Percentiles rank a stretch among this genome's conserved stretches.
These are phyloP conservation scores for Leuciscus idus DNA, from an alignment of 2,113 vertebrate genomes.

Conservation along the genomic window DNA sequence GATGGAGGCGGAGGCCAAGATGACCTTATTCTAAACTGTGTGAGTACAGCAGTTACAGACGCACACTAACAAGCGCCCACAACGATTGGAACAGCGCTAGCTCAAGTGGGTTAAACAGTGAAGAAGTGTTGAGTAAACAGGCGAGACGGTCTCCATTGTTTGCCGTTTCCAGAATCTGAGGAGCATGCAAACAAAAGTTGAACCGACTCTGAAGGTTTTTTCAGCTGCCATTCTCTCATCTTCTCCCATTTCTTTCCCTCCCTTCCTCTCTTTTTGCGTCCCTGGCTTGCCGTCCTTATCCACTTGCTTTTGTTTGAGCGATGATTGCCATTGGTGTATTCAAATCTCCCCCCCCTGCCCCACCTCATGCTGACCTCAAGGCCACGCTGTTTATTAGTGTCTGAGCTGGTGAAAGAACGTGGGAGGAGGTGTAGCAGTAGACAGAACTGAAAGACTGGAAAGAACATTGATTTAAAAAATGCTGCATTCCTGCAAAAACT, in stretches of 20 bases:
- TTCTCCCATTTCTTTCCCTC: conserved; percentile 44
- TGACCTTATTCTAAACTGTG: conserved; percentile 49
- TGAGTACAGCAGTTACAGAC: conserved; percentile 26
- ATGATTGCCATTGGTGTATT: conserved; percentile 67
- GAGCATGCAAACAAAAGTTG: background rate
- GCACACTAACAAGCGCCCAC: background rate
- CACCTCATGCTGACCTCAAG: conserved; percentile 61
- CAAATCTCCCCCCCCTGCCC: conserved; percentile 44
- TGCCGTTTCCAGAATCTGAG: background rate
- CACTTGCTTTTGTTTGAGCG: conserved; percentile 69
- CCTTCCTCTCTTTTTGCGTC: conserved; percentile 67
- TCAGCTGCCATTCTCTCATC: conserved; percentile 41
- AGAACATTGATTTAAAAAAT: background rate
- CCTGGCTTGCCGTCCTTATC: conserved; percentile 52
- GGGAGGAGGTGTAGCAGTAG: conserved; percentile 39
- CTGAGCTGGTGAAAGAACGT: conserved; percentile 40
- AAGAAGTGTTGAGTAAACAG: conserved; percentile 9
- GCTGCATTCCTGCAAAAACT: background rate
- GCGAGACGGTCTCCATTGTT: background rate
- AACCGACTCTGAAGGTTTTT: conserved; percentile 53
- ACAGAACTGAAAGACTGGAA: conserved; percentile 16
- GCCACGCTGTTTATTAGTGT: conserved; percentile 69
- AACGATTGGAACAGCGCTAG: background rate
- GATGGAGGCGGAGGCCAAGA: conserved; percentile 25
- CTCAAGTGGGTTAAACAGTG: conserved; percentile 21